These are phyloP conservation scores for Drosophila macrospina DNA, from an alignment of 2,888 invertebrate genomes.

Conservation along the genomic window DNA sequence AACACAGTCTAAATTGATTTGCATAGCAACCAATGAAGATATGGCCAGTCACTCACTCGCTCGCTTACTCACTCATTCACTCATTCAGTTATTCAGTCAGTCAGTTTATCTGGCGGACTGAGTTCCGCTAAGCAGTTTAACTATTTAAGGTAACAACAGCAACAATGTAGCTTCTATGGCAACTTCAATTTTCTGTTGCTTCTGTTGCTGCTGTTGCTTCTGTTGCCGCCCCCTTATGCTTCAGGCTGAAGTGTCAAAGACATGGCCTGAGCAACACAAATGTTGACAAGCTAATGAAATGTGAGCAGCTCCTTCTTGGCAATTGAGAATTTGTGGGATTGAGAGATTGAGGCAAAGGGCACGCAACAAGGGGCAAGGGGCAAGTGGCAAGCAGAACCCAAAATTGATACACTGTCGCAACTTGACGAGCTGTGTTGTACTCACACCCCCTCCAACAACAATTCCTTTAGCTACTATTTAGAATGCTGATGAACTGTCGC, in stretches of 20 bases:
- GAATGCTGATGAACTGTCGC: slow-evolving; percentile 58
- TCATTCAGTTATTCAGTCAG: slow-evolving; percentile 14
- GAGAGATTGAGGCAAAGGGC: neutral
- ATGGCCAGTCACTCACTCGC: slow-evolving; percentile 29
- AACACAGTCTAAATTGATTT: slow-evolving; percentile 69
- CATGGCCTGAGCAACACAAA: slow-evolving; percentile 71
- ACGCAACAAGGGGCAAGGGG: slow-evolving; percentile 1
- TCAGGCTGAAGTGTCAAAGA: slow-evolving; percentile 80
- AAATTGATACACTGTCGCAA: slow-evolving; percentile 74
- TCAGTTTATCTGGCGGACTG: slow-evolving; percentile 31
- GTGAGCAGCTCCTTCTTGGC: slow-evolving; percentile 64
- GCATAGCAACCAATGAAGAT: slow-evolving; percentile 68
- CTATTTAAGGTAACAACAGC: slow-evolving; percentile 72
- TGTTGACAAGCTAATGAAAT: slow-evolving; percentile 82
- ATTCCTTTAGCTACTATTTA: slow-evolving; percentile 5
- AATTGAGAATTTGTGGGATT: slow-evolving; percentile 27
- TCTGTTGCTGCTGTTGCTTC: slow-evolving; percentile 27
- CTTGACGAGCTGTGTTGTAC: slow-evolving; percentile 31
- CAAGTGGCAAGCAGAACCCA: slow-evolving; percentile 37
- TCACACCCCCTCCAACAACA: too few species aligned
- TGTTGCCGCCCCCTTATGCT: slow-evolving; percentile 40
- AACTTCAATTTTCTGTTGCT: slow-evolving; percentile 60
- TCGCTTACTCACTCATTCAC: slow-evolving; percentile 20
- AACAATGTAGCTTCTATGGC: slow-evolving; percentile 67
- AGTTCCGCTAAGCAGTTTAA: slow-evolving; percentile 76